Evolutionary conservation across 2,888 invertebrate species (phyloP).

Genomic region (Heliconius sara): DNA sequence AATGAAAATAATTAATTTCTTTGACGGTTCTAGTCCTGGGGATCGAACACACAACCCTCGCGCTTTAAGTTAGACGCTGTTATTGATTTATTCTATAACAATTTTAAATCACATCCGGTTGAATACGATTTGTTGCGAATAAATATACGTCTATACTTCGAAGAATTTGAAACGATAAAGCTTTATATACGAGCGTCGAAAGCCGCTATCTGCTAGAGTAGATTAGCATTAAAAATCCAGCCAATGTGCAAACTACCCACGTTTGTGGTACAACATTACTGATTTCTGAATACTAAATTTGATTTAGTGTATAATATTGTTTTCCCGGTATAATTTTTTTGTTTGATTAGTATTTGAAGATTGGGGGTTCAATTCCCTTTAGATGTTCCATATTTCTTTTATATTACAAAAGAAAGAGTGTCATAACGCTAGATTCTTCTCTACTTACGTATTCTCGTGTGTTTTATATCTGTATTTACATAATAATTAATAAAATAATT

Average conservation of each 20-base stretch:
- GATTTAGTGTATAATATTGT: constrained; percentile 26
- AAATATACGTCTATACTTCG: constrained; percentile 40
- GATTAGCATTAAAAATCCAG: constrained; percentile 70
- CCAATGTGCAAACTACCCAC: constrained; percentile 47
- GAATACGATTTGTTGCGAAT: constrained; percentile 26
- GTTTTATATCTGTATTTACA: too few relatives aligned
- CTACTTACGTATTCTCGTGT: too few relatives aligned
- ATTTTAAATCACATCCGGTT: constrained; percentile 1
- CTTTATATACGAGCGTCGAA: constrained; percentile 59
- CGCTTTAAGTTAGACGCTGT: neutral
- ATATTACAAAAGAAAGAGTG: too few relatives aligned
- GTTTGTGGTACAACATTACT: constrained; percentile 49
- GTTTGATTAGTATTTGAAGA: neutral
- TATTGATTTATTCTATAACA: neutral
- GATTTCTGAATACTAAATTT: constrained; percentile 47
- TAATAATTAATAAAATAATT: too few relatives aligned
- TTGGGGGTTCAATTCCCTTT: neutral
- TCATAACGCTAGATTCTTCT: too few relatives aligned
- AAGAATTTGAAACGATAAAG: constrained; percentile 49
- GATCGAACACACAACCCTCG: neutral
- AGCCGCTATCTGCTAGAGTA: constrained; percentile 66
- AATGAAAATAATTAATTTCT: neutral
- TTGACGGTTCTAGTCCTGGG: neutral
- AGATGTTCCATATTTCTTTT: too few relatives aligned
- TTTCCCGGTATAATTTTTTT: neutral